Conservation (phyloP, 2,797 vertebrate genomes). For the Sebastes trivittatus region DNA sequence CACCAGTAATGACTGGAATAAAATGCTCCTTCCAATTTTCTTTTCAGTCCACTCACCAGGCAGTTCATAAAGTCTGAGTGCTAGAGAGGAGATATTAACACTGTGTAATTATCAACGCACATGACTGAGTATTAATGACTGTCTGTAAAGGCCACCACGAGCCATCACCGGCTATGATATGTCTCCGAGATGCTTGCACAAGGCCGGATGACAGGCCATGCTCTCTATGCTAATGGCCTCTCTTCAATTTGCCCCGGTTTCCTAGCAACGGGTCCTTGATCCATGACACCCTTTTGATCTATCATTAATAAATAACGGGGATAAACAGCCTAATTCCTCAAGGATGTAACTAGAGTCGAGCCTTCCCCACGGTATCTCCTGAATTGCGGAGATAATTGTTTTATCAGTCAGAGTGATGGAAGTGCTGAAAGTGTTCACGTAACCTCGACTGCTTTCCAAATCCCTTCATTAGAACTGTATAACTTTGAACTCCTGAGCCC, state of each 20-base stretch:
- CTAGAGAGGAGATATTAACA: slow-evolving; percentile 34
- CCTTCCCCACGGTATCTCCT: slow-evolving; percentile 53
- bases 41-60: slow-evolving; percentile 58
- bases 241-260: slow-evolving; percentile 57
- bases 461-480: slow-evolving; percentile 51
- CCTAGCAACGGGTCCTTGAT: slow-evolving; percentile 71
- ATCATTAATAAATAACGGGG: slow-evolving; percentile 74
- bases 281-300: slow-evolving; percentile 64
- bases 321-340: slow-evolving; percentile 72
- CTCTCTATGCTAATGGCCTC: slow-evolving; percentile 43
- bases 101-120: slow-evolving; percentile 35
- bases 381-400: slow-evolving; percentile 67
- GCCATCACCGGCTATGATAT: neutral
- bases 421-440: slow-evolving; percentile 41
- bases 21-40: neutral
- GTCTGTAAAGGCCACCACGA: slow-evolving; percentile 8
- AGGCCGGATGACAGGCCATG: slow-evolving; percentile 28
- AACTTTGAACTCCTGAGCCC: slow-evolving; percentile 59
- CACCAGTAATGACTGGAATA: neutral
- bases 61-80: slow-evolving; percentile 61
- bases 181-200: slow-evolving; percentile 5
- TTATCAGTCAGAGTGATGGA: slow-evolving; percentile 62
- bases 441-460: slow-evolving; percentile 46
- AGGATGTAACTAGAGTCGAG: slow-evolving; percentile 51
- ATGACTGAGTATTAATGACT: slow-evolving; percentile 27